phyloP scores from a whole-genome alignment of 2,797 vertebrate genomes.

The Sylvilagus floridanus region DNA sequence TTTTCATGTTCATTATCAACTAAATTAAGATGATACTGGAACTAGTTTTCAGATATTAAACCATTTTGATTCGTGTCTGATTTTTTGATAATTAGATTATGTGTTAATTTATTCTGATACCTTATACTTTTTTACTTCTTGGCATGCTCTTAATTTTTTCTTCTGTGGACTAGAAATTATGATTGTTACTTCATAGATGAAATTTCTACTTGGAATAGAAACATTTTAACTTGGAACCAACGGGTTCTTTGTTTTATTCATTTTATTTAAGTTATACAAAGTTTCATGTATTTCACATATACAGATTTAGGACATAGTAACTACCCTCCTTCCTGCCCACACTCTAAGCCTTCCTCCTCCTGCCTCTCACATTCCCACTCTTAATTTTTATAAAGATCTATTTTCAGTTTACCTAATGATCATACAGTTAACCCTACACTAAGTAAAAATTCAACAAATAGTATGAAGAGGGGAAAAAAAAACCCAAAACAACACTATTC shows the following conservation, averaged over 20 bases:
- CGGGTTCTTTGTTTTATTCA: not conserved
- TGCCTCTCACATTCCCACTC: too few species aligned
- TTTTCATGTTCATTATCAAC: slow-evolving; percentile 40
- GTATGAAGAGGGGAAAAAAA: too few species aligned
- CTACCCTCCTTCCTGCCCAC: too few species aligned
- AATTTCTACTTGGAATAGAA: slow-evolving; percentile 46
- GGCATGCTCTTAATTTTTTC: slow-evolving; percentile 28
- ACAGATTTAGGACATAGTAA: too few species aligned
- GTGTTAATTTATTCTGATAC: slow-evolving; percentile 15
- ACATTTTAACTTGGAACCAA: not conserved
- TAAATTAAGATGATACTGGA: slow-evolving; percentile 38
- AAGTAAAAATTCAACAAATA: too few species aligned
- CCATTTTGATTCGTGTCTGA: slow-evolving; percentile 44
- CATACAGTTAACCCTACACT: too few species aligned
- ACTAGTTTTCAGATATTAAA: slow-evolving; percentile 39
- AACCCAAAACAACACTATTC: too few species aligned
- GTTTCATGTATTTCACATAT: too few species aligned
- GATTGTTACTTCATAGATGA: slow-evolving; percentile 50
- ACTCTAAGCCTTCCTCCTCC: too few species aligned
- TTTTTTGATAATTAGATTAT: slow-evolving; percentile 7
- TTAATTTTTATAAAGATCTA: too few species aligned
- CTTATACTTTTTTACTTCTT: not conserved
- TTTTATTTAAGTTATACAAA: too few species aligned
- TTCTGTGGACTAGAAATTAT: slow-evolving; percentile 25
- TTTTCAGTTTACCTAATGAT: too few species aligned